phyloP scores from a whole-genome alignment of 2,888 invertebrate genomes.

The Morpho achilles region DNA sequence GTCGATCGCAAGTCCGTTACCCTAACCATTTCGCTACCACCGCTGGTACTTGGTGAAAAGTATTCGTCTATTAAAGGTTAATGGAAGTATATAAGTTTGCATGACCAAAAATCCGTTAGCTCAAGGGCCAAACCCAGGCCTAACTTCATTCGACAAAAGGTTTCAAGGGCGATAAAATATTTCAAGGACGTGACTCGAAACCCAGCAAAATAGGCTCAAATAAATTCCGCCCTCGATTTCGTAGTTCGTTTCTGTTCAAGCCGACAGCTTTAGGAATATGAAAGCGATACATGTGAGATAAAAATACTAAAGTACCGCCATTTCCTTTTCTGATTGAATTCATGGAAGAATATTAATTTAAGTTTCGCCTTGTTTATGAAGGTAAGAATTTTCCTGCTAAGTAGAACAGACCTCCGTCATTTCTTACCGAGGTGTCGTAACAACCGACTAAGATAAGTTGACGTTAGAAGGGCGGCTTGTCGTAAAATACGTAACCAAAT shows the following conservation, averaged over 20 bases:
- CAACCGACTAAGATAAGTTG: no score
- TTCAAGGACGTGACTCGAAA: constrained; percentile 44
- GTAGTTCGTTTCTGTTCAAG: constrained; percentile 39
- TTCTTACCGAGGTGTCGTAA: no score
- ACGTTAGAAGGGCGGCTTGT: no score
- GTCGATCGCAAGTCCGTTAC: no score
- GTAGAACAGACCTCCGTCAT: no score
- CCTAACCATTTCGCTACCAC: no score
- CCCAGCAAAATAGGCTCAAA: constrained; percentile 37
- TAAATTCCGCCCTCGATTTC: constrained; percentile 50
- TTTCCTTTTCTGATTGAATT: constrained; percentile 7
- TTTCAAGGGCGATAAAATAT: constrained; percentile 17
- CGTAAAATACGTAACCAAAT: no score
- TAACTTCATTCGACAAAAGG: constrained; percentile 6
- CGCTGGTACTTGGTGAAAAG: no score
- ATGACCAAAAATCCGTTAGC: constrained; percentile 2
- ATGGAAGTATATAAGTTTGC: no score
- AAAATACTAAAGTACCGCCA: constrained; percentile 11
- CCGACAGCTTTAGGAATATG: constrained; percentile 42
- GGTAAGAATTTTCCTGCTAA: no score
- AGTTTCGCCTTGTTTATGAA: no score
- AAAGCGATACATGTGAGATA: constrained; percentile 26
- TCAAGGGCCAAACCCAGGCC: constrained; percentile 9
- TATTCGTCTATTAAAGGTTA: no score
- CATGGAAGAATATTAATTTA: background rate